phyloP scores from a whole-genome alignment of 2,888 invertebrate species.

The Halictus ligatus region DNA sequence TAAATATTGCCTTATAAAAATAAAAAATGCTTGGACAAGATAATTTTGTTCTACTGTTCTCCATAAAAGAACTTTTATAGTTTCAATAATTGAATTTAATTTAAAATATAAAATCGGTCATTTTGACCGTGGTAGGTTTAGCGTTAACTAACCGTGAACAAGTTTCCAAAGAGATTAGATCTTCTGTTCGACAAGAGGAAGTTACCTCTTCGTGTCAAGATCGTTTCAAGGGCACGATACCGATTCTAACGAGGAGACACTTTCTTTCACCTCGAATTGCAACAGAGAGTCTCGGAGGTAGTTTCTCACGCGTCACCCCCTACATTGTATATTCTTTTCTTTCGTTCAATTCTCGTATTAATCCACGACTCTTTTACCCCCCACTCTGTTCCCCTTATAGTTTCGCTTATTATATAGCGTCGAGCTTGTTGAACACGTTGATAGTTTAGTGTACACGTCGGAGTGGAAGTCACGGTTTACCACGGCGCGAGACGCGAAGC shows the following conservation, averaged over 20 bases:
- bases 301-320: neutral
- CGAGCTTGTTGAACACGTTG: conserved; percentile 47
- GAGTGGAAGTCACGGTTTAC: conserved; percentile 22
- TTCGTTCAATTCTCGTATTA: neutral
- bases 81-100: no score
- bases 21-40: no score
- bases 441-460: conserved; percentile 17
- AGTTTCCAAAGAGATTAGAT: no score
- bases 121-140: no score
- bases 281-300: neutral
- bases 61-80: no score
- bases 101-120: no score
- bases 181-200: no score
- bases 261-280: neutral
- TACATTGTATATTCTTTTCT: neutral
- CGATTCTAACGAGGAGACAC: neutral
- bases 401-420: conserved; percentile 62
- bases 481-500: neutral
- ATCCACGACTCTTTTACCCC: neutral
- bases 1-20: no score
- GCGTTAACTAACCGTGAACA: no score
- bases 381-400: conserved; percentile 5
- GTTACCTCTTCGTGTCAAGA: no score
- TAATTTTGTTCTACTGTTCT: no score
- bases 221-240: no score